Evolutionary conservation across 2,888 invertebrate genomes (phyloP), one percentile per base, ranked within the genome.

Genomic region (Lithophane semibrunnea): DNA sequence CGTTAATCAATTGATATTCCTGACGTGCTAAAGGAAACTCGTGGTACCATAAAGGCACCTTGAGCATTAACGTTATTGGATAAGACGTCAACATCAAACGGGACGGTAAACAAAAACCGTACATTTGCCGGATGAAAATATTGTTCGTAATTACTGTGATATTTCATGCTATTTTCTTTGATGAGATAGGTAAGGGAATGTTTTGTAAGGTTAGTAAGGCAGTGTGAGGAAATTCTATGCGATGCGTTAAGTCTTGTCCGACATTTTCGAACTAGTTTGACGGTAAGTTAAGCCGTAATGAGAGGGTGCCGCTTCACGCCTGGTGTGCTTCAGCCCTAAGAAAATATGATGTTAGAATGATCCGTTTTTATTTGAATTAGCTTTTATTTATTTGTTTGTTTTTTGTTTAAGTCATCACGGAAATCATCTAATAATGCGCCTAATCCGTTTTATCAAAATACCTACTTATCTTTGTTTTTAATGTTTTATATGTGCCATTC

Each of bases 81-180:
- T 96, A 95, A 96, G 93, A 92, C 94, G 86, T 87, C 86, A 92
- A 96, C 94, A 96, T 96, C 96, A 96, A 96, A 95, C 90, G 92
- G 79, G 72, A 85, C 86, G 87, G 85, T 91, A 95, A 94, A 95
- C 95, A 96, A 95, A 93, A 93, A 90, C 87, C 90, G 84, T 92
- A 90, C 91, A 91, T 92, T 91, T 88, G 73, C 79, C 56, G 84
- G 85, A 91, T 91, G 94, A 92, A 94, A 93, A 93, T 93, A 91
- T 90, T 87, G 78, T 87, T 83, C 86, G 90, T 91, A 93, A 93
- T 94, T 94, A 92, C 90, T 75, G 86, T 79, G 79, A 91, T 93
- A 91, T 92, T 90, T 92, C 90, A 90, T 83, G 76, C 70, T 82
- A 80, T 88, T 88, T 85, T 77, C 85, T 87, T 83, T 87, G 82